Percentiles rank a stretch among this genome's conserved stretches.
phyloP scores from a whole-genome alignment of 2,888 invertebrate genomes.

The Cantharis lateralis region DNA sequence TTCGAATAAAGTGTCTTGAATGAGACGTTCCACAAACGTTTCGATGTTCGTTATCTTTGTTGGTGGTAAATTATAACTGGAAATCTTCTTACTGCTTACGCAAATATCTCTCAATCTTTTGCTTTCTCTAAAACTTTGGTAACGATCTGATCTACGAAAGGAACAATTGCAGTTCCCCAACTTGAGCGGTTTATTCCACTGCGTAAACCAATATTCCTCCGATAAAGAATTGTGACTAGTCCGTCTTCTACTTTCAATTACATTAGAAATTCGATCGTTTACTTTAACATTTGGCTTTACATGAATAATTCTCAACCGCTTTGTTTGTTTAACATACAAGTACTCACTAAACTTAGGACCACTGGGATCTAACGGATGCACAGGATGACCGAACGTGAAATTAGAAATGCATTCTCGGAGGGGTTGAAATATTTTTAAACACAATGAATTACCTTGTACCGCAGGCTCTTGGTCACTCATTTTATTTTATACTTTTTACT shows the following conservation, averaged over 20 bases:
- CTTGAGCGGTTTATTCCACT: slow-evolving; percentile 55
- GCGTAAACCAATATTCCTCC: slow-evolving; percentile 59
- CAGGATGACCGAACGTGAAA: slow-evolving; percentile 43
- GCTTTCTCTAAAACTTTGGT: slow-evolving; percentile 23
- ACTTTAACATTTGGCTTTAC: slow-evolving; percentile 42
- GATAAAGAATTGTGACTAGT: slow-evolving; percentile 49
- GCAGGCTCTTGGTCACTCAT: slow-evolving; percentile 13
- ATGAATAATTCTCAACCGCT: slow-evolving; percentile 50
- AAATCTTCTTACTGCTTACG: slow-evolving; percentile 12
- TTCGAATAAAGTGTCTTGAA: slow-evolving; percentile 52
- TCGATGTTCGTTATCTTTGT: slow-evolving; percentile 48
- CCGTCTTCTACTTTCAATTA: slow-evolving; percentile 32
- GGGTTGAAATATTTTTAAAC: neutral
- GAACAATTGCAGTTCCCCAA: slow-evolving; percentile 53
- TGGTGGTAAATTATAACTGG: slow-evolving; percentile 41
- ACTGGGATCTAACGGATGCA: slow-evolving; percentile 49
- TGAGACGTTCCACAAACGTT: slow-evolving; percentile 51
- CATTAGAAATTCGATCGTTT: slow-evolving; percentile 29
- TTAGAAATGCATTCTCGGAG: slow-evolving; percentile 31
- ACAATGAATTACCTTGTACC: neutral
- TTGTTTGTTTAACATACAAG: slow-evolving; percentile 47
- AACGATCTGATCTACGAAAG: slow-evolving; percentile 51
- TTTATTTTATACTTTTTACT: slow-evolving; percentile 12
- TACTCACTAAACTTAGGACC: slow-evolving; percentile 51
- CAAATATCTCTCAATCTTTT: slow-evolving; percentile 18